Percentiles rank a stretch among this genome's conserved stretches.
Evolutionary conservation across 1,140 invertebrate genomes (phyloP).

Genomic region (Tenebrio molitor): DNA sequence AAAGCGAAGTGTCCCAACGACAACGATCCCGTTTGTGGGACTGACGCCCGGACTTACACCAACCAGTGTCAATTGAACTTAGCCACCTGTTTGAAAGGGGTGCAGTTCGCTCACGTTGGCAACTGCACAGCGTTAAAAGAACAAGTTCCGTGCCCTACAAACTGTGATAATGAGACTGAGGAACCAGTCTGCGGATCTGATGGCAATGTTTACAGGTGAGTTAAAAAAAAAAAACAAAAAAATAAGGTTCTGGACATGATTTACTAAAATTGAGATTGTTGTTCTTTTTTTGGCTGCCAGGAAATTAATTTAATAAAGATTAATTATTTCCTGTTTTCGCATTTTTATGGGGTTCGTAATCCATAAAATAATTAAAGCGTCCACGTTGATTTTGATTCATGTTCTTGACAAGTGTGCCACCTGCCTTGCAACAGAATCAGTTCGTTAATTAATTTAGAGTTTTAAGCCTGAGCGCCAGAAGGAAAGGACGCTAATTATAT

Average conservation of each 20-base stretch:
- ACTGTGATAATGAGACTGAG: conserved; percentile 78
- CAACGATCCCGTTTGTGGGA: conserved; percentile 85
- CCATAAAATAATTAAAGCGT: conserved; percentile 33
- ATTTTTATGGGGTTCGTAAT: conserved; percentile 6
- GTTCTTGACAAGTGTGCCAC: conserved; percentile 31
- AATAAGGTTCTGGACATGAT: neutral
- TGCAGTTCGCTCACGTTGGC: conserved; percentile 88
- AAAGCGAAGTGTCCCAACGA: conserved; percentile 77
- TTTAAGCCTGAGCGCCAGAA: neutral
- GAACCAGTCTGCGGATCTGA: conserved; percentile 92
- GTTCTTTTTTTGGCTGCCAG: conserved; percentile 2
- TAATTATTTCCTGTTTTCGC: conserved; percentile 21
- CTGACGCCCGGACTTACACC: conserved; percentile 85
- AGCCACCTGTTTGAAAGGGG: conserved; percentile 84
- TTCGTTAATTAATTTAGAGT: conserved; percentile 21
- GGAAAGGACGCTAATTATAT: conserved; percentile 12
- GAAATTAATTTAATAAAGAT: conserved; percentile 7
- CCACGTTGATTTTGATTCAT: conserved; percentile 13
- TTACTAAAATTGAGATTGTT: conserved; percentile 27
- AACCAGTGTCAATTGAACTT: conserved; percentile 86
- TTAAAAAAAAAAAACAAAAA: conserved; percentile 25
- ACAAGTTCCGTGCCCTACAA: conserved; percentile 77
- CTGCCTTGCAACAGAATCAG: conserved; percentile 23
- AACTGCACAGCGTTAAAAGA: conserved; percentile 84
- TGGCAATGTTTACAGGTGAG: conserved; percentile 90